A percentile compares a stretch with the other conserved stretches of the same genome.
These are phyloP conservation scores for Acanthaster planci DNA, from an alignment of 35 echinoderm and acorn worm species.

Conservation along the genomic window DNA sequence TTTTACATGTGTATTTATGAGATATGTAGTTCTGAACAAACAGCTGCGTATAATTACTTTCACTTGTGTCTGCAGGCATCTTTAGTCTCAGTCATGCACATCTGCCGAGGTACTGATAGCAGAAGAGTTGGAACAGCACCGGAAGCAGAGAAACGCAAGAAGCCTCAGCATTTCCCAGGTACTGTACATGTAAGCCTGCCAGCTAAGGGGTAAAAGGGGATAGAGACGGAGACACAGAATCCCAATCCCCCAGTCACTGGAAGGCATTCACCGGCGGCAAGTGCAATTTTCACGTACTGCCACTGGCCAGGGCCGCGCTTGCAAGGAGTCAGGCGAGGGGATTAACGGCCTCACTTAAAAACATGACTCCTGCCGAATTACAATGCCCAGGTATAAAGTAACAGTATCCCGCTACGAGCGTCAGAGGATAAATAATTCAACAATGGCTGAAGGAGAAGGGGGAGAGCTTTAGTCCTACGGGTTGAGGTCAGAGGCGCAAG, in stretches of 20 bases:
- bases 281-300: slow-evolving; percentile 2
- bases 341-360: slow-evolving; percentile 23
- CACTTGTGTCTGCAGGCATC: too few species aligned
- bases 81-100: too few species aligned
- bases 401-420: slow-evolving; percentile 11
- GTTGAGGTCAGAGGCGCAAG: not conserved
- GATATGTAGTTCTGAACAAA: too few species aligned
- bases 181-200: too few species aligned
- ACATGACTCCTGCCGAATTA: slow-evolving; percentile 18
- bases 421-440: not conserved
- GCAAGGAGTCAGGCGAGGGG: not conserved
- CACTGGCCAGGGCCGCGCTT: not conserved
- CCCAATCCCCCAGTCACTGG: not conserved
- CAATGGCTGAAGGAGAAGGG: not conserved
- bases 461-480: not conserved
- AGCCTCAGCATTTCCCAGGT: too few species aligned
- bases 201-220: too few species aligned
- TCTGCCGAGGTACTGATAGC: too few species aligned
- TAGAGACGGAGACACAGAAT: not conserved
- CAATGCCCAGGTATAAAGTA: not conserved
- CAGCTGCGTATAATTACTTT: too few species aligned
- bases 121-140: too few species aligned
- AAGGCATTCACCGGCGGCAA: not conserved
- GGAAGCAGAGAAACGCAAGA: too few species aligned
- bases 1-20: too few species aligned